Evolutionary conservation across 2,888 invertebrate genomes (phyloP).

Genomic region (Tribolium freemani): DNA sequence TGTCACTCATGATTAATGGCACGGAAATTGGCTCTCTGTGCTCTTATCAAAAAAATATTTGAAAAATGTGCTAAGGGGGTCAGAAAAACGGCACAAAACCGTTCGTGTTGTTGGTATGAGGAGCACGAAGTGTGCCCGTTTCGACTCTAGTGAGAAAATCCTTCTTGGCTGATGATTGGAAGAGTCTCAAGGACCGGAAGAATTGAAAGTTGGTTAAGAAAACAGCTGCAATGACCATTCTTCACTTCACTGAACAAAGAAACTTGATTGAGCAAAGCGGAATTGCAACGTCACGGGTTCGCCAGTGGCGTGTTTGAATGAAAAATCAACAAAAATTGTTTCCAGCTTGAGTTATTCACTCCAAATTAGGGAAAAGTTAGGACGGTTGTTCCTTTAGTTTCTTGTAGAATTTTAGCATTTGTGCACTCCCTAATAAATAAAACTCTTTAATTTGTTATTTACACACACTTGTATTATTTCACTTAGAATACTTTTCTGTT

Average conservation of each 20-base stretch:
- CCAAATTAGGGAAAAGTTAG: no score
- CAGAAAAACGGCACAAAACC: not conserved
- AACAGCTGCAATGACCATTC: conserved; percentile 4
- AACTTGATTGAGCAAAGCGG: conserved; percentile 3
- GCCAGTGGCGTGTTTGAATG: not conserved
- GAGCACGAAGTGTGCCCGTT: not conserved
- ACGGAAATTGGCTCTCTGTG: not conserved
- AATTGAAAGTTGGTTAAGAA: conserved; percentile 13
- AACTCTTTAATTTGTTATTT: no score
- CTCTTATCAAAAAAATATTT: not conserved
- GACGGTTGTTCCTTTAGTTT: no score
- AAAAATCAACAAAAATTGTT: no score
- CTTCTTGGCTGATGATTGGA: not conserved
- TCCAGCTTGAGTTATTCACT: no score
- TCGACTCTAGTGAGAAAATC: not conserved
- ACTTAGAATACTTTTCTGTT: no score
- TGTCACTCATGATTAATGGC: not conserved
- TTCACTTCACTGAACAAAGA: conserved; percentile 22
- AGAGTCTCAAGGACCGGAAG: conserved; percentile 10
- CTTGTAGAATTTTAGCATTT: no score
- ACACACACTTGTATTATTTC: no score
- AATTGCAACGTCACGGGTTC: not conserved
- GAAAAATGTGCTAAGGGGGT: not conserved
- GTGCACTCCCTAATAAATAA: no score
- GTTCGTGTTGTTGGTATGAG: not conserved